A percentile compares a stretch with the other conserved stretches of the same genome.
Evolutionary conservation across 2,797 vertebrate genomes (phyloP).

Genomic region (Gymnodraco acuticeps): DNA sequence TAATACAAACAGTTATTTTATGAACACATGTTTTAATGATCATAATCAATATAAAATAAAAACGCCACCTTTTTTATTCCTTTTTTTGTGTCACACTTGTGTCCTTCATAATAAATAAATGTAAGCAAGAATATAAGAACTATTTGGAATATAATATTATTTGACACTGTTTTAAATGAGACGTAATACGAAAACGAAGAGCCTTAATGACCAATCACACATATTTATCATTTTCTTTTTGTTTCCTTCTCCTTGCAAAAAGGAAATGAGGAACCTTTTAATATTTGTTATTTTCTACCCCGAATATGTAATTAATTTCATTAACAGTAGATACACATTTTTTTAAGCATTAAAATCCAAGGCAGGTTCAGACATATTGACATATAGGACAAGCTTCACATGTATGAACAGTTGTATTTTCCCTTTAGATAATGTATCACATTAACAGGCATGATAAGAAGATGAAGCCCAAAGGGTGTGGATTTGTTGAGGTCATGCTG

Average conservation of each 20-base stretch:
- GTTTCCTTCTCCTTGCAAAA: neutral
- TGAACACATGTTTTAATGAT: neutral
- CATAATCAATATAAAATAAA: neutral
- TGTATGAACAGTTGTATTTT: neutral
- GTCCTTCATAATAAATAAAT: too few species aligned
- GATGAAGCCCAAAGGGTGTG: neutral
- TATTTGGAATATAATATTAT: too few species aligned
- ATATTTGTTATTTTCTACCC: neutral
- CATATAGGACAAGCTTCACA: neutral
- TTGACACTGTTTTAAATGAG: too few species aligned
- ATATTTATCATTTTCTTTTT: too few species aligned
- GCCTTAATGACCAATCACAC: too few species aligned
- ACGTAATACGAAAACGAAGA: too few species aligned
- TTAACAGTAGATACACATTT: constrained; percentile 66
- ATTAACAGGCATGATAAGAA: neutral
- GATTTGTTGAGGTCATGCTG: neutral
- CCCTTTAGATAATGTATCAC: neutral
- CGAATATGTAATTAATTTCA: constrained; percentile 24
- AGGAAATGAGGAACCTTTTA: too few species aligned
- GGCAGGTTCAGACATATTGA: neutral
- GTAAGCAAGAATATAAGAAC: too few species aligned
- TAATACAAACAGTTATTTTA: neutral
- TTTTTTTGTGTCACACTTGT: neutral
- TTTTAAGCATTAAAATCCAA: neutral
- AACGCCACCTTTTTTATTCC: neutral